phyloP scores from a whole-genome alignment of 2,888 invertebrate species.

The Aplocera efformata region DNA sequence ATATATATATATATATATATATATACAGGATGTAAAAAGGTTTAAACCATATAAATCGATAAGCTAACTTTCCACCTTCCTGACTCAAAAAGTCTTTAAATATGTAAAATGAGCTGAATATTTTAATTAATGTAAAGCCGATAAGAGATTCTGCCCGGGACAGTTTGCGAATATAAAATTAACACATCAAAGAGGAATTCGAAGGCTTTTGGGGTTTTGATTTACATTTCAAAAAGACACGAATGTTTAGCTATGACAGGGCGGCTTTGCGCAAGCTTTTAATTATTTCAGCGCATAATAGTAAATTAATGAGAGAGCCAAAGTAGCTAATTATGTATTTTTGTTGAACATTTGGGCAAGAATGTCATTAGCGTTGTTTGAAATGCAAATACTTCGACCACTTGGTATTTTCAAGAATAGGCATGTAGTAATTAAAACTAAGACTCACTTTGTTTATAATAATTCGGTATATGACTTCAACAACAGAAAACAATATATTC shows the following conservation, averaged over 20 bases:
- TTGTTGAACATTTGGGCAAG: not conserved
- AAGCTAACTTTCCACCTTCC: too few relatives aligned
- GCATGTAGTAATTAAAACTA: not conserved
- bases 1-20: too few relatives aligned
- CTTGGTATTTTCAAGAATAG: too few relatives aligned
- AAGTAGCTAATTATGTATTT: not conserved
- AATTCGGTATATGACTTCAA: too few relatives aligned
- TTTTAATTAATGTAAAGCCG: conserved; percentile 56
- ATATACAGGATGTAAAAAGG: too few relatives aligned
- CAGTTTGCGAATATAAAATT: conserved; percentile 57
- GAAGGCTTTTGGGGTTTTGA: conserved; percentile 60
- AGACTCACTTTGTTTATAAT: too few relatives aligned
- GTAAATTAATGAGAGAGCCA: conserved; percentile 3
- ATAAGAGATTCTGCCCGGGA: conserved; percentile 47
- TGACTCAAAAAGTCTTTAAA: conserved; percentile 20
- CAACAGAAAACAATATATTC: too few relatives aligned
- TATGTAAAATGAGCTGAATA: conserved; percentile 37
- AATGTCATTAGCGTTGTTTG: too few relatives aligned
- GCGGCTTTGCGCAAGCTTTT: conserved; percentile 19
- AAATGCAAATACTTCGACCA: too few relatives aligned
- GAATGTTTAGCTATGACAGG: conserved; percentile 37
- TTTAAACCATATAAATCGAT: too few relatives aligned
- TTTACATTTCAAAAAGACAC: conserved; percentile 73
- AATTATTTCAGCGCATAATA: conserved; percentile 22
- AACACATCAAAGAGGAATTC: conserved; percentile 70